Base-by-base conservation (phyloP, 2,113 vertebrate species). In the Holacanthus passer region DNA sequence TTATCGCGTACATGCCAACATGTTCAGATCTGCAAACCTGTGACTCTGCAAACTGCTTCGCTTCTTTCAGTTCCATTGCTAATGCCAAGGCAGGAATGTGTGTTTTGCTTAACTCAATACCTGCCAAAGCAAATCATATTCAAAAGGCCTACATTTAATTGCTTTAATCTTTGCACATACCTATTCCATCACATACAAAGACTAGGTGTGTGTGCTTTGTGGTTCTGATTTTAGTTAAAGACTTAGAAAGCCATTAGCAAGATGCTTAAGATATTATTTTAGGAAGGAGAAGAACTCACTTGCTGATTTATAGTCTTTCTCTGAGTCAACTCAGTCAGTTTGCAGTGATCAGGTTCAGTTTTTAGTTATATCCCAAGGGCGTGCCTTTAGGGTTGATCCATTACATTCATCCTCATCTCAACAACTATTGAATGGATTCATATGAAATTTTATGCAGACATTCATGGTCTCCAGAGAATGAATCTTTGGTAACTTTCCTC, bases 61-160 rank as follows among this genome's bases (percentile, higher is more conserved):
- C 52, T 81, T 63, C 29, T 77, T 83, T 77, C 31, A 27, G 60
- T 48, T 81, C 22, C 58, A 31, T 19, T 58, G n/a, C 66, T 68
- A 65, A 81, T 68, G 78, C 71, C 56, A 85, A 82, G 35, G 52
- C 82, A 85, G 74, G 87, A 86, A 87, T 87, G 83, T 86, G 81
- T 72, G 41, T 47, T 88, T 84, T 82, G 41, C 56, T 82, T 45
- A 50, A 81, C 72, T 83, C 48, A 79, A 75, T 67, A 74, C 73
- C 82, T 81, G 85, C 77, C 84, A 87, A 77, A 84, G 69, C 69
- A 82, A 85, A 89, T 88, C 75, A 84, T 41, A 60, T 90, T 77
- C 79, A 85, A 64, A 76, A 79, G 41, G 22, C 66, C 60, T 27
- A 37, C 52, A 55, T 82, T 53, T 66, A 66, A 87, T 83, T 72